Conservation (phyloP, 2,113 vertebrate species). For the Mola mola region DNA sequence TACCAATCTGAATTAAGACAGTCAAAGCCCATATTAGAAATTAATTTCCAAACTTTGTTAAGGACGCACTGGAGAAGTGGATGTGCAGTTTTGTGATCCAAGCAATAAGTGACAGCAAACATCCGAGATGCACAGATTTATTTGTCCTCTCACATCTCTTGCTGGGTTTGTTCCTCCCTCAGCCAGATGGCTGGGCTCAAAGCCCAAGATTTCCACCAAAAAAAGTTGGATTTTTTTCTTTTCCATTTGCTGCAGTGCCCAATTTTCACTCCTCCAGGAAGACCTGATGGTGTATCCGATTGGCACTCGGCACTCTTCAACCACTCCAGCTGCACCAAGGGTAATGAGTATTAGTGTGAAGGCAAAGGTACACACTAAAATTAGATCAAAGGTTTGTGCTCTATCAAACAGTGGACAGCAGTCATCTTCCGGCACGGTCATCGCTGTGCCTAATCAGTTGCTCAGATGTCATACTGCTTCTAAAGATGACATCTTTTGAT, state of each 20-base stretch:
- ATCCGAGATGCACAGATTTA: constrained; percentile 21
- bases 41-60: too few relatives aligned
- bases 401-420: constrained; percentile 51
- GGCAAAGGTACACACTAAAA: constrained; percentile 69
- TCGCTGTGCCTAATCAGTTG: constrained; percentile 17
- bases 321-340: constrained; percentile 29
- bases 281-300: constrained; percentile 31
- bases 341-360: constrained; percentile 66
- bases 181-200: constrained; percentile 67
- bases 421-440: constrained; percentile 17
- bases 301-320: constrained; percentile 46
- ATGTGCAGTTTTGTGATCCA: background rate
- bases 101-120: constrained; percentile 19
- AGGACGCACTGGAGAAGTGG: too few relatives aligned
- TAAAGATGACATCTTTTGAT: constrained; percentile 55
- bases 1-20: too few relatives aligned
- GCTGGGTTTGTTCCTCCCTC: constrained; percentile 32
- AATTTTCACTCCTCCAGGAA: constrained; percentile 35
- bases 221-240: constrained; percentile 22
- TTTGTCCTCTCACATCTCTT: constrained; percentile 19
- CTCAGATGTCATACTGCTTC: too few relatives aligned
- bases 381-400: constrained; percentile 75
- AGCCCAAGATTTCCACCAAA: constrained; percentile 43
- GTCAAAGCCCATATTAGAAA: too few relatives aligned
- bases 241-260: constrained; percentile 32